These are phyloP conservation scores for Euproctis similis DNA, from an alignment of 2,888 invertebrate species.

Conservation along the genomic window DNA sequence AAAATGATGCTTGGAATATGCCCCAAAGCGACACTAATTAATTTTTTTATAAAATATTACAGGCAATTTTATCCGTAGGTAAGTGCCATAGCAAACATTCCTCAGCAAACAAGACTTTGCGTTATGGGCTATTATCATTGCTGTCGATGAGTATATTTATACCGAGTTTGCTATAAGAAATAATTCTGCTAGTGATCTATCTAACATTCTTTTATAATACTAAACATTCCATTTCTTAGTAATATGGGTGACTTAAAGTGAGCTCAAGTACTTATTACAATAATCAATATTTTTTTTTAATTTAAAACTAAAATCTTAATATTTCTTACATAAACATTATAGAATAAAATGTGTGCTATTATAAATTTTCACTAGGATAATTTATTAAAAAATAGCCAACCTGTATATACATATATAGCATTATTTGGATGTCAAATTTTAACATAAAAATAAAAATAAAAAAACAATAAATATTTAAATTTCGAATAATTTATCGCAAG, in stretches of 20 bases:
- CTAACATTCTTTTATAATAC: slow-evolving; percentile 43
- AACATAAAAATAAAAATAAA: no score
- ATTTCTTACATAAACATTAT: slow-evolving; percentile 15
- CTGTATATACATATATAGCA: slow-evolving; percentile 1
- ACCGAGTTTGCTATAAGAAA: no score
- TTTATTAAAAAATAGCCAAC: slow-evolving; percentile 30
- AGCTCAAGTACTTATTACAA: slow-evolving; percentile 66
- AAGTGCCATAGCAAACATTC: no score
- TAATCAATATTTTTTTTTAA: slow-evolving; percentile 25
- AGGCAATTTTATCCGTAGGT: no score
- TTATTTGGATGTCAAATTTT: slow-evolving; percentile 1
- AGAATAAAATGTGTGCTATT: slow-evolving; percentile 34
- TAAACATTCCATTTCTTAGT: slow-evolving; percentile 64
- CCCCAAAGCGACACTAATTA: no score
- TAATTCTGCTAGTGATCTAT: slow-evolving; percentile 23
- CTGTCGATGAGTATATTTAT: no score
- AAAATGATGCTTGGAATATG: no score
- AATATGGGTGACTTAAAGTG: slow-evolving; percentile 68
- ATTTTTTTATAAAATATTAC: no score
- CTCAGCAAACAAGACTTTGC: no score
- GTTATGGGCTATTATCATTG: no score
- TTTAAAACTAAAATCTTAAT: slow-evolving; percentile 18
- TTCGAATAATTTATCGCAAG: no score
- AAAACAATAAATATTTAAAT: neutral
- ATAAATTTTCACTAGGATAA: slow-evolving; percentile 33